phyloP scores from a whole-genome alignment of 2,888 invertebrate genomes.

The Endotricha flammealis region DNA sequence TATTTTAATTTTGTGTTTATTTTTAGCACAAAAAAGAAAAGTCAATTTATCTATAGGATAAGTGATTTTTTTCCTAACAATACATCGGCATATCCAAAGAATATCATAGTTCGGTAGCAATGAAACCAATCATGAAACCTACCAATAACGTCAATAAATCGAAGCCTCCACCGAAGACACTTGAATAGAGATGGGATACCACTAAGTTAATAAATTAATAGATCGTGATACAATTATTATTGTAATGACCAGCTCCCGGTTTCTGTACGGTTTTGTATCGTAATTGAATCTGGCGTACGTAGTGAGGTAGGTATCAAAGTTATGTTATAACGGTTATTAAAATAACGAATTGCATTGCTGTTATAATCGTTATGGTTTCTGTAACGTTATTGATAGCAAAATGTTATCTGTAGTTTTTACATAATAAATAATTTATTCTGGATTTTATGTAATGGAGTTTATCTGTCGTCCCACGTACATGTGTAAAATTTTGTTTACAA shows the following conservation, averaged over 20 bases:
- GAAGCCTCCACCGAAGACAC: slow-evolving; percentile 33
- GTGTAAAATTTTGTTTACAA: too few species aligned
- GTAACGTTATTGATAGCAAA: too few species aligned
- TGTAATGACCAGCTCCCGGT: slow-evolving; percentile 64
- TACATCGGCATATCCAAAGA: slow-evolving; percentile 3
- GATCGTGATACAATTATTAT: slow-evolving; percentile 70
- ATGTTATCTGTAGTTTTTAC: too few species aligned
- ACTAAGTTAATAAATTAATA: slow-evolving; percentile 63
- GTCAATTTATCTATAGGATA: too few species aligned
- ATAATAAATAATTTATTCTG: too few species aligned
- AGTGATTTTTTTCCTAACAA: too few species aligned
- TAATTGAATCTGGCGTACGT: slow-evolving; percentile 63
- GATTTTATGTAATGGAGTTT: too few species aligned
- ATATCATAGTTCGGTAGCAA: background rate
- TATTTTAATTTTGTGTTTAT: too few species aligned
- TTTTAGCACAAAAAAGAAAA: too few species aligned
- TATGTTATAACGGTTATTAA: slow-evolving; percentile 12
- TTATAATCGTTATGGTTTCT: too few species aligned
- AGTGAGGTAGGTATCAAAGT: slow-evolving; percentile 6
- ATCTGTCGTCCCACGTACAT: too few species aligned
- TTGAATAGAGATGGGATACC: slow-evolving; percentile 47
- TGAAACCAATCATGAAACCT: slow-evolving; percentile 6
- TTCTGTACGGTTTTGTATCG: slow-evolving; percentile 46
- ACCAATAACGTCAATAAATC: slow-evolving; percentile 33
- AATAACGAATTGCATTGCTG: too few species aligned